Evolutionary conservation across 2,797 vertebrate genomes (phyloP).

Genomic region (Typhlichthys subterraneus): DNA sequence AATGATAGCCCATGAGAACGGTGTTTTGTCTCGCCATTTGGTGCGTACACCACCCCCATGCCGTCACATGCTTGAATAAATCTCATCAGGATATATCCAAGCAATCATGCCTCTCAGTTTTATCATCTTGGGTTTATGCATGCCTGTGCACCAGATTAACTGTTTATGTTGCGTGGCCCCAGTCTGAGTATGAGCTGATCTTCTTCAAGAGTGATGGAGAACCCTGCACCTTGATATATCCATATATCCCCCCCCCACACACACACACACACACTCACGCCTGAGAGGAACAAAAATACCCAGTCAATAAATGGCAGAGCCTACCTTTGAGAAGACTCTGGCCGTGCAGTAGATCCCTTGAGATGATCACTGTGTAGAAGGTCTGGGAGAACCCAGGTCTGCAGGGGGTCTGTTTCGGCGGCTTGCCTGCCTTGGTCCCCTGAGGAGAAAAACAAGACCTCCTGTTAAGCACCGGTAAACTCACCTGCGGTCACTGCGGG

Average conservation of each 20-base stretch:
- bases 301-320: constrained; percentile 60
- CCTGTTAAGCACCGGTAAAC: constrained; percentile 61
- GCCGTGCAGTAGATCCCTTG: constrained; percentile 86
- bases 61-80: constrained; percentile 12
- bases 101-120: constrained; percentile 4
- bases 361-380: constrained; percentile 90
- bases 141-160: not conserved
- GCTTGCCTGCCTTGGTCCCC: constrained; percentile 83
- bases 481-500: constrained; percentile 46
- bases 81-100: constrained; percentile 1
- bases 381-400: constrained; percentile 93
- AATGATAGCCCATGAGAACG: constrained; percentile 24
- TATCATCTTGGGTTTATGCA: not conserved
- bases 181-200: constrained; percentile 32
- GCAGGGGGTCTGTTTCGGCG: constrained; percentile 79
- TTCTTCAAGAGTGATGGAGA: constrained; percentile 39
- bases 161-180: constrained; percentile 27
- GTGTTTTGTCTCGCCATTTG: not conserved
- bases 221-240: constrained; percentile 6
- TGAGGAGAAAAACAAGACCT: constrained; percentile 62
- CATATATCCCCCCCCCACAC: not conserved
- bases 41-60: constrained; percentile 27
- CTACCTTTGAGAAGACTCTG: constrained; percentile 96
- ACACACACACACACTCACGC: constrained; percentile 27
- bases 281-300: constrained; percentile 25